Conservation (phyloP, 2,113 vertebrate genomes). For the Thryonomys swinderianus region DNA sequence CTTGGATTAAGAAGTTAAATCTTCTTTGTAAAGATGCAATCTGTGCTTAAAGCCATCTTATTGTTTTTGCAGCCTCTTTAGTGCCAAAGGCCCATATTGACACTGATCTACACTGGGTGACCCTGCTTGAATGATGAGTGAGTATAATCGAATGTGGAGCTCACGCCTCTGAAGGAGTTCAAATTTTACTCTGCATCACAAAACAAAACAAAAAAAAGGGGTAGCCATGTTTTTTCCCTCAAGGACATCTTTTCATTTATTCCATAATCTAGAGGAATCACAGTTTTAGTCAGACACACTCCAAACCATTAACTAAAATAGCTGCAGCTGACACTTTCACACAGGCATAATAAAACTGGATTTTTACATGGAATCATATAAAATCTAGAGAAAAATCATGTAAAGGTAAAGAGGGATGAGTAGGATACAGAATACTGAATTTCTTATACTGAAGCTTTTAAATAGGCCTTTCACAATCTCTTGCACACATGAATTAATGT, state of each 20-base stretch:
- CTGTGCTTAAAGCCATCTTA: background rate
- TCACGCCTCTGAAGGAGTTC: background rate
- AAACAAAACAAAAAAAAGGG: background rate
- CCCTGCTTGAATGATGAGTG: background rate
- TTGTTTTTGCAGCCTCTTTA: background rate
- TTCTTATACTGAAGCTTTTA: slow-evolving; percentile 11
- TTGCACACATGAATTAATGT: slow-evolving; percentile 40
- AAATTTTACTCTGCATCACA: background rate
- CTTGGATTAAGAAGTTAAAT: background rate
- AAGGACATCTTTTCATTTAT: background rate
- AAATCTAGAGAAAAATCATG: background rate
- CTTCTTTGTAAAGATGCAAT: background rate
- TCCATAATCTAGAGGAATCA: background rate
- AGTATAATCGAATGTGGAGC: background rate
- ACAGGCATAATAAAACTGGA: background rate
- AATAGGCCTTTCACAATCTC: slow-evolving; percentile 15
- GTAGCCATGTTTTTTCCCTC: background rate
- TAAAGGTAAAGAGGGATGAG: background rate
- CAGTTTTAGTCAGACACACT: background rate
- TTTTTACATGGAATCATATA: background rate
- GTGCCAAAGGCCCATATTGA: background rate
- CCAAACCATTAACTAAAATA: background rate
- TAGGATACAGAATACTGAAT: background rate
- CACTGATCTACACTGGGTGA: background rate
- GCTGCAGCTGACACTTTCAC: background rate